These are phyloP conservation scores for Desmodus rotundus DNA, from an alignment of 2,113 vertebrate genomes.

Conservation along the genomic window DNA sequence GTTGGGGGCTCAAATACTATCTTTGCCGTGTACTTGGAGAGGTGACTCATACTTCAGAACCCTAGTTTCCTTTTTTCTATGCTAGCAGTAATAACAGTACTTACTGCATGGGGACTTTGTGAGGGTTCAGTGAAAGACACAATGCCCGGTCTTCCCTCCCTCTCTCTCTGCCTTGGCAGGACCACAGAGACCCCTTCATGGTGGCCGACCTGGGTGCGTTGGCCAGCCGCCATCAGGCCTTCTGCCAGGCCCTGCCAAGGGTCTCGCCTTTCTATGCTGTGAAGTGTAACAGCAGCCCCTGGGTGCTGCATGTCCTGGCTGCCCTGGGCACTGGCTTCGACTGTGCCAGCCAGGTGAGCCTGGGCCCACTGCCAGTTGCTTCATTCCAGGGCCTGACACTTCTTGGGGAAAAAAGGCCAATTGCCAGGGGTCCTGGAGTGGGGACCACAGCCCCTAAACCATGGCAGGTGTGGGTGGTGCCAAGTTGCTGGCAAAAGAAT, in stretches of 20 bases:
- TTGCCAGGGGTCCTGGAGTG: background rate
- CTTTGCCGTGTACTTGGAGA: background rate
- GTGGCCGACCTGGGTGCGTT: background rate
- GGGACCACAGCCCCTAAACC: background rate
- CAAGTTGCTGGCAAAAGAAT: too few relatives aligned
- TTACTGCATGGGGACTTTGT: too few relatives aligned
- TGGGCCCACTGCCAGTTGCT: background rate
- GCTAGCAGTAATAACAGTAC: background rate
- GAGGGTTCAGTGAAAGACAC: background rate
- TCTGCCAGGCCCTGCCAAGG: background rate
- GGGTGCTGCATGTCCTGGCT: slow-evolving; percentile 22
- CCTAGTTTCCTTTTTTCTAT: background rate
- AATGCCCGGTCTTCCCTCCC: background rate
- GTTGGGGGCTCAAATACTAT: too few relatives aligned
- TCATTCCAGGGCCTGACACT: background rate
- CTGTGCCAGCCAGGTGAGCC: slow-evolving; percentile 61
- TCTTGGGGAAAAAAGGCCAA: background rate
- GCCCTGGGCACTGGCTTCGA: slow-evolving; percentile 49
- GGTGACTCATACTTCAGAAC: background rate
- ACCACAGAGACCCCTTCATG: slow-evolving; percentile 33
- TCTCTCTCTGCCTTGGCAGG: background rate
- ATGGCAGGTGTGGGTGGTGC: accelerated
- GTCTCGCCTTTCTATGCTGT: slow-evolving; percentile 34
- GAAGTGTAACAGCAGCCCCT: slow-evolving; percentile 38
- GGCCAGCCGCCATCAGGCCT: background rate